Conservation (phyloP, 2,113 vertebrate genomes). For the Microcebus murinus region DNA sequence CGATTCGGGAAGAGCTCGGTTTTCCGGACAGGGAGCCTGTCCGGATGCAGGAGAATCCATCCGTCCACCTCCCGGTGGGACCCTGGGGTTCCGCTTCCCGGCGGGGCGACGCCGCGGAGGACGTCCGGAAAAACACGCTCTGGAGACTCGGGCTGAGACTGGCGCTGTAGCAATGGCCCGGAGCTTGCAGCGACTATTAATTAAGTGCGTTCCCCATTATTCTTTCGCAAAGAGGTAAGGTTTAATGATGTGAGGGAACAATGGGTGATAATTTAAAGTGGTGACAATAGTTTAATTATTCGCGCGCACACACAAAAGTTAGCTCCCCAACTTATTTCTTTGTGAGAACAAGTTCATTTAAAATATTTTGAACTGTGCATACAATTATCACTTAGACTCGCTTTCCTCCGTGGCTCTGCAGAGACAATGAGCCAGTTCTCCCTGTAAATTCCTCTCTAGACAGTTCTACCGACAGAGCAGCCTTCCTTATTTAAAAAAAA, state of each 20-base stretch:
- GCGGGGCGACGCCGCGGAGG: constrained; percentile 78
- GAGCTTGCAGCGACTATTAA: constrained; percentile 89
- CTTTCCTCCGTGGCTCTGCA: constrained; percentile 79
- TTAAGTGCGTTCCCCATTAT: constrained; percentile 91
- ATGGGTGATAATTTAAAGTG: constrained; percentile 90
- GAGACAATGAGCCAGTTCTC: constrained; percentile 82
- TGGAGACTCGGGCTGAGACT: constrained; percentile 87
- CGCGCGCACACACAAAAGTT: constrained; percentile 88
- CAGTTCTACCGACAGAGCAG: constrained; percentile 55
- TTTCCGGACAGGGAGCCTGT: constrained; percentile 70
- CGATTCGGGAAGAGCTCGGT: constrained; percentile 80
- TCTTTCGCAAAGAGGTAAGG: constrained; percentile 88
- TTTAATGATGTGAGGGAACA: constrained; percentile 91
- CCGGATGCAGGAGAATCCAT: constrained; percentile 65
- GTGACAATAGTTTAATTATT: constrained; percentile 92
- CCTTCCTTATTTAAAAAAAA: neutral
- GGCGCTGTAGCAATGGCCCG: constrained; percentile 86
- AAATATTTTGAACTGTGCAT: constrained; percentile 87
- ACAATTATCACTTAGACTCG: constrained; percentile 79
- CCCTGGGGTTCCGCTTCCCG: constrained; percentile 73
- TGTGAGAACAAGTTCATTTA: constrained; percentile 86
- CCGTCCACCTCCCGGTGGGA: constrained; percentile 59
- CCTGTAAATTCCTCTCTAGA: constrained; percentile 65
- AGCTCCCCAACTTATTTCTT: constrained; percentile 89
- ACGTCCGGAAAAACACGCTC: constrained; percentile 84